Percentiles rank a stretch among this genome's conserved stretches.
These are phyloP conservation scores for Enteromius mattozi DNA, from an alignment of 2,797 vertebrate species.

Conservation along the genomic window DNA sequence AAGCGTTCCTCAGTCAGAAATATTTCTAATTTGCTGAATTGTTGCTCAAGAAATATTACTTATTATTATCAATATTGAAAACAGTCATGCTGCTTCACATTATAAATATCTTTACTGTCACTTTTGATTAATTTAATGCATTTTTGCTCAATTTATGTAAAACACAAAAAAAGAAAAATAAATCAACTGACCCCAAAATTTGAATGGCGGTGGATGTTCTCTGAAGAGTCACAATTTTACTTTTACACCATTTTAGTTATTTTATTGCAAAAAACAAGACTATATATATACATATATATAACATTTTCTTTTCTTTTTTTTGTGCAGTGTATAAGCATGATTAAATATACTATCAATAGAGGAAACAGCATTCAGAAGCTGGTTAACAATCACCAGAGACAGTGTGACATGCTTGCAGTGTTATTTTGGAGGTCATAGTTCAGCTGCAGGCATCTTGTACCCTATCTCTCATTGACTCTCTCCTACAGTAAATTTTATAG, in stretches of 20 bases:
- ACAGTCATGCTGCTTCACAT: neutral
- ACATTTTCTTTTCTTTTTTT: no score
- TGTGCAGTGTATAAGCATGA: neutral
- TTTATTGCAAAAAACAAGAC: neutral
- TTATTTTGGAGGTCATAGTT: conserved; percentile 19
- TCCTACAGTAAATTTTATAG: conserved; percentile 29
- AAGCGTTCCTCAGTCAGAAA: neutral
- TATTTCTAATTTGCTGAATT: neutral
- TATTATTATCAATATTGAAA: neutral
- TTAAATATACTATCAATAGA: neutral
- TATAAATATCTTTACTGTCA: neutral
- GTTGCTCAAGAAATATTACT: neutral
- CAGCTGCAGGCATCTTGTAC: neutral
- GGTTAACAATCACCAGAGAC: neutral
- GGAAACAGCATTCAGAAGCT: neutral
- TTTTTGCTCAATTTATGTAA: neutral
- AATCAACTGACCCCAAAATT: neutral
- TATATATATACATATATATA: neutral
- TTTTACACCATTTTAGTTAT: neutral
- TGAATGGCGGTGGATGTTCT: neutral
- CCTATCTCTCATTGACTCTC: neutral
- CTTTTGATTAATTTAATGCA: neutral
- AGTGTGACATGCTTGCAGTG: neutral
- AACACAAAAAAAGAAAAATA: neutral
- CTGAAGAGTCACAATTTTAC: neutral